Percentiles rank a stretch among this genome's conserved stretches.
Evolutionary conservation across 2,888 invertebrate genomes (phyloP).

Genomic region (Sesia apiformis): DNA sequence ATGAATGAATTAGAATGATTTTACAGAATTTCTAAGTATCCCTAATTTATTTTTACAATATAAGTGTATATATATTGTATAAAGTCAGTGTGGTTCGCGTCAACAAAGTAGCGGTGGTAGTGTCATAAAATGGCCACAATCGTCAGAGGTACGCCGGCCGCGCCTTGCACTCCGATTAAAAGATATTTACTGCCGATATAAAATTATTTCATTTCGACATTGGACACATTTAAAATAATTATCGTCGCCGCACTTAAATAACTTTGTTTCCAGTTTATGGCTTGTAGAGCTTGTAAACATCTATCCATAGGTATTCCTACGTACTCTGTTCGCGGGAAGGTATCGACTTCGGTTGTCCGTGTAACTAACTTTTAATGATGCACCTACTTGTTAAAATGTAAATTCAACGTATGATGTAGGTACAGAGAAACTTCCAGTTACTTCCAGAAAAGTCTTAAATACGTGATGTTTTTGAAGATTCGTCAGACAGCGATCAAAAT

Average conservation of each 20-base stretch:
- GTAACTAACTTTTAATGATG: too few species aligned
- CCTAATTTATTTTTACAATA: too few species aligned
- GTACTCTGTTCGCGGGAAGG: not conserved
- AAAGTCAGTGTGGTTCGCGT: not conserved
- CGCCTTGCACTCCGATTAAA: constrained; percentile 28
- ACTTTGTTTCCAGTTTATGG: constrained; percentile 47
- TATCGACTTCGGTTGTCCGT: not conserved
- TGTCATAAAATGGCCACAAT: constrained; percentile 13
- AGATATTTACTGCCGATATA: constrained; percentile 52
- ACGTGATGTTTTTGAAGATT: not conserved
- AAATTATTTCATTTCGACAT: constrained; percentile 48
- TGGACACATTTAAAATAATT: constrained; percentile 52
- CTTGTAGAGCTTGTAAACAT: constrained; percentile 11
- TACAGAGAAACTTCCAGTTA: too few species aligned
- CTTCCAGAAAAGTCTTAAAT: too few species aligned
- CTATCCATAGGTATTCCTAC: not conserved
- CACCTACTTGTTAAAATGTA: too few species aligned
- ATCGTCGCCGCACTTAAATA: constrained; percentile 43
- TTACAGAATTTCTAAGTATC: too few species aligned
- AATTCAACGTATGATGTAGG: too few species aligned
- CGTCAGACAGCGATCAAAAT: not conserved
- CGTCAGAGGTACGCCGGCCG: constrained; percentile 5
- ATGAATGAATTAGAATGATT: too few species aligned
- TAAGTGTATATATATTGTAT: too few species aligned
- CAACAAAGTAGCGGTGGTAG: constrained; percentile 1